Evolutionary conservation across 2,113 vertebrate genomes (phyloP).

Genomic region (Lota lota): DNA sequence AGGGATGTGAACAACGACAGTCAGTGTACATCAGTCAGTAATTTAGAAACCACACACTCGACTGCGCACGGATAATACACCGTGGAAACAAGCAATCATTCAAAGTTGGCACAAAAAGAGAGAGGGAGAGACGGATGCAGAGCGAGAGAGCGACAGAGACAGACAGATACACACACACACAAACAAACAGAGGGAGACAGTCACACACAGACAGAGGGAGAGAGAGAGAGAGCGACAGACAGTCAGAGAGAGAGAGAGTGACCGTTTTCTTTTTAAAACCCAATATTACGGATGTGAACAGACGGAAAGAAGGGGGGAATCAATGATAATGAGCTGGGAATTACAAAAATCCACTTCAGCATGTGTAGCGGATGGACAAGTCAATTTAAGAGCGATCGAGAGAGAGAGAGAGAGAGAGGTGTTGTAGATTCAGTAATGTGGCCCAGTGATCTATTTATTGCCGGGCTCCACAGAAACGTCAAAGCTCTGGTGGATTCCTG

Average conservation of each 20-base stretch:
- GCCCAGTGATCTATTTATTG: not conserved
- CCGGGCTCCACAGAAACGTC: not conserved
- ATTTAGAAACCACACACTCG: conserved; percentile 25
- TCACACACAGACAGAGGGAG: too few species aligned
- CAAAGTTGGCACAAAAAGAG: not conserved
- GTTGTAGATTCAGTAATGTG: not conserved
- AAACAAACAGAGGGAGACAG: too few species aligned
- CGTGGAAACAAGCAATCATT: conserved; percentile 24
- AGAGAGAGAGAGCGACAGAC: too few species aligned
- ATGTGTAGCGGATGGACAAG: not conserved
- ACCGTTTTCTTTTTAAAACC: too few species aligned
- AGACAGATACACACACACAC: too few species aligned
- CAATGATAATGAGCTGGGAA: not conserved
- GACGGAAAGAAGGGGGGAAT: not conserved
- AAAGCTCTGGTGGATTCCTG: not conserved
- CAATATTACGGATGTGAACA: too few species aligned
- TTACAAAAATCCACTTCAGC: not conserved
- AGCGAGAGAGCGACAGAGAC: too few species aligned
- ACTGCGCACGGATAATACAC: conserved; percentile 26
- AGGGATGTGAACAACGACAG: conserved; percentile 14
- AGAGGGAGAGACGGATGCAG: too few species aligned
- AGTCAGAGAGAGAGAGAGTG: too few species aligned
- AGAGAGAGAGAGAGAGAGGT: too few species aligned
- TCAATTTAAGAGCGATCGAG: not conserved
- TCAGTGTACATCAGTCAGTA: conserved; percentile 23